Conservation (phyloP, 2,113 vertebrate species). For the Dromas ardeola region DNA sequence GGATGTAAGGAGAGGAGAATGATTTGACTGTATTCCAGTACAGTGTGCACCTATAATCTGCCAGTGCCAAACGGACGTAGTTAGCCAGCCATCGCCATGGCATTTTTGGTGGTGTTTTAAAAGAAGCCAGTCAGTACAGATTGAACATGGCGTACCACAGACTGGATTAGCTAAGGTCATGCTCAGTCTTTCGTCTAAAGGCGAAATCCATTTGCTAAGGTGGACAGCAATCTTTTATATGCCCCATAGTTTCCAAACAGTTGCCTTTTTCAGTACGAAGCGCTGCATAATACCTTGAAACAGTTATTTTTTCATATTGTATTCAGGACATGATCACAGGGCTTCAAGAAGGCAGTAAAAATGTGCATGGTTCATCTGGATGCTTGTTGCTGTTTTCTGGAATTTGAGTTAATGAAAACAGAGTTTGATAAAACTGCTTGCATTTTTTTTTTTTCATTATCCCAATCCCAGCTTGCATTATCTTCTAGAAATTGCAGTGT, state of each 20-base stretch:
- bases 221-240: background rate
- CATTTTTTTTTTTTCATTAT: background rate
- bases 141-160: background rate
- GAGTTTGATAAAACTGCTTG: background rate
- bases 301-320: background rate
- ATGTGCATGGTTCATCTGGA: background rate
- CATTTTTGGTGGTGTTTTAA: background rate
- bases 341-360: conserved; percentile 9
- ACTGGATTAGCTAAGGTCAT: background rate
- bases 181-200: background rate
- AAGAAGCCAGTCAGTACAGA: background rate
- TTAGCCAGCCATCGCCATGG: background rate
- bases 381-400: background rate
- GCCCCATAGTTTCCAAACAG: background rate
- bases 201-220: background rate
- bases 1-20: background rate
- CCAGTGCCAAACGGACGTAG: accelerated
- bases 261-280: background rate
- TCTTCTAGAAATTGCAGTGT: background rate
- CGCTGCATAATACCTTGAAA: background rate
- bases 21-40: background rate
- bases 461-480: background rate
- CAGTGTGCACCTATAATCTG: background rate
- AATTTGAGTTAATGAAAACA: conserved; percentile 4
- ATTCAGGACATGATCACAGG: background rate